Conservation (phyloP, 2,113 vertebrate genomes). For the Ictidomys tridecemlineatus region DNA sequence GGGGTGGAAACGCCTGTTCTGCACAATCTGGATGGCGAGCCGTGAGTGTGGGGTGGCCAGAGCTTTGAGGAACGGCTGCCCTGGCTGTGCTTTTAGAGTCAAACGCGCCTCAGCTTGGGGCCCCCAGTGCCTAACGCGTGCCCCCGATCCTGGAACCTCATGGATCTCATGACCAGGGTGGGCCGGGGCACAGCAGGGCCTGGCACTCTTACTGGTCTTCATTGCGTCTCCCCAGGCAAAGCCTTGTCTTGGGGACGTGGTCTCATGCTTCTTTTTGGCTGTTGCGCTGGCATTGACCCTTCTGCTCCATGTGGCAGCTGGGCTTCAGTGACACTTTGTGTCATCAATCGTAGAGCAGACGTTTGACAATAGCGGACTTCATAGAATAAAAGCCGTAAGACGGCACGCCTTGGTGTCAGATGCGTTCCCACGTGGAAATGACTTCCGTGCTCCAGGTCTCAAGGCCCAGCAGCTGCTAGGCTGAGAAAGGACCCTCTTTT, state of each 20-base stretch:
- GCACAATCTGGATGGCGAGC: background rate
- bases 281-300: no score
- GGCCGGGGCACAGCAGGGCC: fast-evolving
- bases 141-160: no score
- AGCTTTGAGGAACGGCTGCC: background rate
- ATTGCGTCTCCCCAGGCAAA: background rate
- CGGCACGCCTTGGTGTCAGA: background rate
- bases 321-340: background rate
- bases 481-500: background rate
- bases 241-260: fast-evolving
- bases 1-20: background rate
- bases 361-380: background rate
- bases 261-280: no score
- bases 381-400: background rate
- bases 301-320: background rate
- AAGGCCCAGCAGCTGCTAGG: fast-evolving
- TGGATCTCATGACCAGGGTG: fast-evolving
- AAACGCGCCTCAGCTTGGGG: background rate
- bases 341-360: background rate
- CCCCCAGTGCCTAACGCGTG: background rate
- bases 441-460: background rate
- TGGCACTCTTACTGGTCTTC: fast-evolving
- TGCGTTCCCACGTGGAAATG: fast-evolving
- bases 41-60: fast-evolving
- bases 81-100: background rate